A percentile compares a stretch with the other conserved stretches of the same genome.
Evolutionary conservation across 1,140 invertebrate genomes (phyloP).

Genomic region (Potamilus streckersoni): DNA sequence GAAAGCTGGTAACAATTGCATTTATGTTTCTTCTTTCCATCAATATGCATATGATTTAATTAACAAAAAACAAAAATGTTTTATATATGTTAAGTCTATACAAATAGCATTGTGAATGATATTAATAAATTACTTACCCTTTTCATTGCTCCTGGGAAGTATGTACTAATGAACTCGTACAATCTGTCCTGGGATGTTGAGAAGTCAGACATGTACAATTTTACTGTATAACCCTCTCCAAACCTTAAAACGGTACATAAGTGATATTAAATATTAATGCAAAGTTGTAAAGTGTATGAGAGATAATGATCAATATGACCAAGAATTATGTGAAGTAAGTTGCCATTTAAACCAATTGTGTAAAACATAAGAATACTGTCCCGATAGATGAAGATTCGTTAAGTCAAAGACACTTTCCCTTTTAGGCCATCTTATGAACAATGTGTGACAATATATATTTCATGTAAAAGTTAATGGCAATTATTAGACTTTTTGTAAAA

Average conservation of each 20-base stretch:
- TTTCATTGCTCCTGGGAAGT: constrained; percentile 61
- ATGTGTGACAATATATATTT: too few species aligned
- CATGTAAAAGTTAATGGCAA: too few species aligned
- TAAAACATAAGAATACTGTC: neutral
- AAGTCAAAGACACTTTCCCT: neutral
- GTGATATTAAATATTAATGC: neutral
- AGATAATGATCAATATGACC: constrained; percentile 6
- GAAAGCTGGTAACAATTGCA: neutral
- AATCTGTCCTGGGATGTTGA: constrained; percentile 34
- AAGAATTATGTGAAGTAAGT: constrained; percentile 9
- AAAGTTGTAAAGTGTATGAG: neutral
- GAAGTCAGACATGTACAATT: constrained; percentile 64
- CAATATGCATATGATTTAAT: neutral
- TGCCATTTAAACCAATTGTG: neutral
- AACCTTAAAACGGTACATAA: constrained; percentile 71
- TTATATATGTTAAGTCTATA: constrained; percentile 1
- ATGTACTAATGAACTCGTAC: constrained; percentile 41
- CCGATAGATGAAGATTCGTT: neutral
- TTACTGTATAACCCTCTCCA: constrained; percentile 80
- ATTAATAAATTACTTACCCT: constrained; percentile 64
- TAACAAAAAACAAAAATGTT: neutral
- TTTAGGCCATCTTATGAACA: too few species aligned
- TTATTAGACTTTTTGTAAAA: too few species aligned
- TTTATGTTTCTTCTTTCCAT: neutral
- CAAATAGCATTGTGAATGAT: constrained; percentile 11